Percentiles rank a stretch among this genome's conserved stretches.
These are phyloP conservation scores for Myzus persicae DNA, from an alignment of 1,140 invertebrate genomes.

Conservation along the genomic window DNA sequence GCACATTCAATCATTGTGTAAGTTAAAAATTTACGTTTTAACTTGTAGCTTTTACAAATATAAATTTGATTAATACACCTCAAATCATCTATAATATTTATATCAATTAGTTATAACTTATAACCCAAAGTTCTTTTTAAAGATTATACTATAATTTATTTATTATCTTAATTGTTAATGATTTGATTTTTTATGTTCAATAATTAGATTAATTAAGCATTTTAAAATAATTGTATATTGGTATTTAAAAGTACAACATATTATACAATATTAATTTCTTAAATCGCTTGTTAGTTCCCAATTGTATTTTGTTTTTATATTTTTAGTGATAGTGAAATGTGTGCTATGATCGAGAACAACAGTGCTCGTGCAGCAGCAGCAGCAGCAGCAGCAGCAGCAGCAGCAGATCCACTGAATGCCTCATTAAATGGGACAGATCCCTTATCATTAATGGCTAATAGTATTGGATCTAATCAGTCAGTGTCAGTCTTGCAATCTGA, in stretches of 20 bases:
- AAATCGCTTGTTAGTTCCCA: neutral
- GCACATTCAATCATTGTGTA: constrained; percentile 84
- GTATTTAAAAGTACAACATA: neutral
- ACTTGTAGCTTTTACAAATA: too few species aligned
- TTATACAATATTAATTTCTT: neutral
- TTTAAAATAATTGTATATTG: neutral
- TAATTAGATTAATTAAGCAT: neutral
- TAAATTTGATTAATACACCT: too few species aligned
- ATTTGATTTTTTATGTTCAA: neutral
- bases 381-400: neutral
- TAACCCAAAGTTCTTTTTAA: neutral
- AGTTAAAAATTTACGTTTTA: constrained; percentile 62
- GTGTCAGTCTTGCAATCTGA: neutral
- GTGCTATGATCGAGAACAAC: constrained; percentile 33
- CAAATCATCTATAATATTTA: too few species aligned
- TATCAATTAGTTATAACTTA: too few species aligned
- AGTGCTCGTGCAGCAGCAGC: neutral
- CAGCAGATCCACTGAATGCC: neutral
- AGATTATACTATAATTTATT: neutral
- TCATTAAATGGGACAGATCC: constrained; percentile 11
- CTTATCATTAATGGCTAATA: neutral
- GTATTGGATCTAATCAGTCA: neutral
- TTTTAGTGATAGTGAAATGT: constrained; percentile 46
- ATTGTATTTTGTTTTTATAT: neutral
- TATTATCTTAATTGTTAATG: neutral